These are phyloP conservation scores for Chiloscyllium punctatum DNA, from an alignment of 2,797 vertebrate genomes.

Conservation along the genomic window DNA sequence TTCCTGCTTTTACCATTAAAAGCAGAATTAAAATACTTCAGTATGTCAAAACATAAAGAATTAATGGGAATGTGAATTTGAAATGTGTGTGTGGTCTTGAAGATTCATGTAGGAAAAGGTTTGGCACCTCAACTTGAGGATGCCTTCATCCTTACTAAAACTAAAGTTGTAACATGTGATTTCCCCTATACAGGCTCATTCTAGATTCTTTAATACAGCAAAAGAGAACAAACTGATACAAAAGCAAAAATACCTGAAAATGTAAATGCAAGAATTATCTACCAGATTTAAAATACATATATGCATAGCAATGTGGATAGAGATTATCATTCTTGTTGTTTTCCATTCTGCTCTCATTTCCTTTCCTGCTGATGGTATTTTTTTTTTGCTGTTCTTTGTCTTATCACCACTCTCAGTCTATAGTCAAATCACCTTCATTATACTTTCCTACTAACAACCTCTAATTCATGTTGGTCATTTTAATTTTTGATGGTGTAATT, in stretches of 20 bases:
- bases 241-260: not conserved
- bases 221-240: not conserved
- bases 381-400: not conserved
- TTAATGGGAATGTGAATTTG: not conserved
- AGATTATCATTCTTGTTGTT: not conserved
- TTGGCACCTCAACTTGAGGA: not conserved
- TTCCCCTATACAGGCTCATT: not conserved
- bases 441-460: not conserved
- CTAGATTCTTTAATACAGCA: not conserved
- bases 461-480: not conserved
- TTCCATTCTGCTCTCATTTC: not conserved
- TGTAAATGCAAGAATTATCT: not conserved
- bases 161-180: not conserved
- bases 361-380: not conserved
- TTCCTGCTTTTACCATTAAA: not conserved
- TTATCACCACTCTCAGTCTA: not conserved
- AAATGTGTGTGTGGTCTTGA: not conserved
- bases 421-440: not conserved
- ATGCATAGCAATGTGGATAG: not conserved
- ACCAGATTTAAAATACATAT: not conserved
- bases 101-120: not conserved
- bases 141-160: not conserved
- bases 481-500: not conserved
- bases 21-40: not conserved
- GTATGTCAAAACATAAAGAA: not conserved